Evolutionary conservation across 2,113 vertebrate species (phyloP), one percentile per base, ranked within the genome.

Genomic region (Halcyon malimbica): DNA sequence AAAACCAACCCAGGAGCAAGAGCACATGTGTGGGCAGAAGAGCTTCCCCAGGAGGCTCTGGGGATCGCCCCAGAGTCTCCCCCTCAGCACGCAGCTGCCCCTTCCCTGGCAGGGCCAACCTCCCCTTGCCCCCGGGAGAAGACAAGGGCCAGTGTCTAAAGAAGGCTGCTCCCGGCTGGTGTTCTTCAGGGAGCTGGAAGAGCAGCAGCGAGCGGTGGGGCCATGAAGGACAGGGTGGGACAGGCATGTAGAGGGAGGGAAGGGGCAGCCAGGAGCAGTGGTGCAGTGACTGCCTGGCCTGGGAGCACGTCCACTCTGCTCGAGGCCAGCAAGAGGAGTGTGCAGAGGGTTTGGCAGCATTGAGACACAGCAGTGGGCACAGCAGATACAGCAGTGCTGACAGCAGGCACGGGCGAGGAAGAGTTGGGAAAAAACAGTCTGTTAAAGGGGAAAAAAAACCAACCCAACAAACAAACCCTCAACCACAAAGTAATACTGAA

Each of bases 91-190:
- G 20, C 63, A 79, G 62, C 42, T 91, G 48, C 21, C 28, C 12
- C 13, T 88, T 73, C 42, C 11, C 11, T 1, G 1, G 8, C 19
- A 5, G 11, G 4, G 6, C 1, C 1, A 1, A 62, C 23, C 39
- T 20, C 51, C 39, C 20, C 4, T 0, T 8, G 25, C 44, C 5
- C 7, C 13, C 15, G 0, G 0, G 12, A 17, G n/a, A 86, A 35
- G 37, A 12, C 48, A 53, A 63, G 39, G 28, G 46, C 31, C 1
- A 0, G 11, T 9, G 16, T 25, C 65, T 28, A 54, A 29, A 75
- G 39, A 68, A 85, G 41, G 35, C 41, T 60, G 33, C 48, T 56
- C 54, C 1, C 2, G 67, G 74, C 20, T 53, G 13, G 17, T 25
- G 28, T 0, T 5, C 16, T 53, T 18, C 1, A 44, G 1, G 53